Base-by-base conservation (phyloP, 2,888 invertebrate genomes). In the Cheilosia vulpina region DNA sequence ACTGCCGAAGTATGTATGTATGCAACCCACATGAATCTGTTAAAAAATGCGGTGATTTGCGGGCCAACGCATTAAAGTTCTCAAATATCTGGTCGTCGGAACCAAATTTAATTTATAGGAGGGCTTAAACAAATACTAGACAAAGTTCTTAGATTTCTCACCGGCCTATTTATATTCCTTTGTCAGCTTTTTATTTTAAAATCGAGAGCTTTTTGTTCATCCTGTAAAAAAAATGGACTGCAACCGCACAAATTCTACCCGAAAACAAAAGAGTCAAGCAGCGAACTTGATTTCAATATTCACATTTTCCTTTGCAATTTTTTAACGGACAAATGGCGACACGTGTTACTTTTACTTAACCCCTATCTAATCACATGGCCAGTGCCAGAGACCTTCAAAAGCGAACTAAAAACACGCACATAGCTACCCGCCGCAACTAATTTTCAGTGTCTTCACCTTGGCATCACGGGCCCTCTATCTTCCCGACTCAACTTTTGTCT, bases 361-460 rank as follows among this genome's bases (percentile, higher is more conserved):
- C 60, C 27, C 15, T 24, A 66, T 58, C 31, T 24, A 17, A 55
- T 24, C 62, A 57, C 47, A 69, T 50, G 62, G 41, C 19, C 1
- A 52, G 55, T 62, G 17, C 17, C 45, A 31, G 41, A 63, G 69
- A 71, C 63, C 63, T 78, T 71, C 69, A 41, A 45, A 45, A 24
- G 31, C 34, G 15, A 43, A 60, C 43, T 27, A 57, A 65, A 9
- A 41, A 58, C 68, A 60, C 24, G 6, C 45, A 45, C 17, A 68
- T 62, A n/a, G n/a, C n/a, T n/a, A 27, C 1, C 31, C 34, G 34
- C 43, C 53, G 31, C 43, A 15, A 19, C 15, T 17, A 9, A 19
- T 52, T 43, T 21, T 62, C 34, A 13, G 21, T 55, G 21, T 55
- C 62, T 77, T 71, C 69, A 78, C 75, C 78, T 78, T 78, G 78